Base-by-base conservation (phyloP, 2,113 vertebrate species). In the Hassar affinis region DNA sequence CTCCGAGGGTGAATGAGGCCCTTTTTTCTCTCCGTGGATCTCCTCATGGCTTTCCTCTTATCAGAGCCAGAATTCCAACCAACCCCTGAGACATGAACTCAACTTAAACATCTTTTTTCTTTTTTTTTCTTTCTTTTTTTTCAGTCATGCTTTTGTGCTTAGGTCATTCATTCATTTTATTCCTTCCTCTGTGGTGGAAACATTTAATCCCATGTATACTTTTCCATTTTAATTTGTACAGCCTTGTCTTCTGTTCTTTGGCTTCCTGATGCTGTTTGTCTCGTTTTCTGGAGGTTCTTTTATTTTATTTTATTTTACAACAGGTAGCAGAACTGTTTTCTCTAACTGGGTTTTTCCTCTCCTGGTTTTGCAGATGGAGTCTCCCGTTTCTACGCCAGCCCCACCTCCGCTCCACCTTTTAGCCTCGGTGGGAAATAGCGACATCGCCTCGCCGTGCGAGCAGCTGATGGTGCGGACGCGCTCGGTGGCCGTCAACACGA, bases 401-500 rank as follows among this genome's bases (percentile, higher is more conserved):
- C 97, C 96, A 90, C 92, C 97, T 84, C 97, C 98, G 9, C 94
- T 98, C 88, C 97, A 99, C 90, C 96, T 98, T 86, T 94, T 98
- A 12, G 95, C 96, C 47, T 93, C 97, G 0, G 95, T 96, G 0
- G 95, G 97, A 88, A 97, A 91, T 93, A 96, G 89, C 1, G 97
- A 99, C 93, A 99, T 99, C 84, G 95, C 98, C 0, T 99, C 97
- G 0, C 96, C 98, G 0, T 99, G 98, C 0, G 98, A 99, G 93
- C 98, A 99, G 94, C 99, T 99, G 90, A 99, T 99, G 98, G 98
- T 99, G 78, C 97, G 98, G 76, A 99, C 98, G 1, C 96, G 98
- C 82, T 99, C 98, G 0, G 96, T 99, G 83, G 98, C 98, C 0
- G 96, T 98, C 83, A 99, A 99, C 92, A 99, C 98, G 11, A 96